Conservation (phyloP, 2,113 vertebrate species). For the Mirounga angustirostris region DNA sequence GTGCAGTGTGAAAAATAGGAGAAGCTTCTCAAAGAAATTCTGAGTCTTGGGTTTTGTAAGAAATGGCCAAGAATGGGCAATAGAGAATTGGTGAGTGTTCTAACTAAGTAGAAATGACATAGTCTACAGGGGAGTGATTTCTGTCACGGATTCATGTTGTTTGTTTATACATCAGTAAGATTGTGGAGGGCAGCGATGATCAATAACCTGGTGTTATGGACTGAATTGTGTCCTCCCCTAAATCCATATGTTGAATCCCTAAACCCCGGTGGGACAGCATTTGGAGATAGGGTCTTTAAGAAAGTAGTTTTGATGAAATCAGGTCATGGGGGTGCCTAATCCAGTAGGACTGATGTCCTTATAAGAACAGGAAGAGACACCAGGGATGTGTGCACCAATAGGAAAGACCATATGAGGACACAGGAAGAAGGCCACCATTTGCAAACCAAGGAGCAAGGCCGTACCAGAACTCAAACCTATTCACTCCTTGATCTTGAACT, state of each 20-base stretch:
- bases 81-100: no score
- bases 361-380: neutral
- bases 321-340: neutral
- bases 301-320: neutral
- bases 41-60: neutral
- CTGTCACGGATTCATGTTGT: neutral
- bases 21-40: neutral
- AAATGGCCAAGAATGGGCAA: neutral
- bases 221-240: neutral
- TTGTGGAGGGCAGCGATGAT: neutral
- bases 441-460: neutral
- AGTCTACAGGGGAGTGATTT: neutral
- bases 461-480: neutral
- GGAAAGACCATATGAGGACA: neutral
- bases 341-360: neutral
- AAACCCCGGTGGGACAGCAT: neutral
- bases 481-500: neutral
- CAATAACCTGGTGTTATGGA: no score
- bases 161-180: neutral
- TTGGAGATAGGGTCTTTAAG: neutral
- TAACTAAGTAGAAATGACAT: neutral
- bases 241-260: neutral
- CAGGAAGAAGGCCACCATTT: neutral
- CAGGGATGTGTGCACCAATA: neutral
- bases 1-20: neutral